Evolutionary conservation across 37 sponge, comb jelly and placozoan species (phyloP), one percentile per base, ranked within the genome.

Genomic region (Amphimedon queenslandica): DNA sequence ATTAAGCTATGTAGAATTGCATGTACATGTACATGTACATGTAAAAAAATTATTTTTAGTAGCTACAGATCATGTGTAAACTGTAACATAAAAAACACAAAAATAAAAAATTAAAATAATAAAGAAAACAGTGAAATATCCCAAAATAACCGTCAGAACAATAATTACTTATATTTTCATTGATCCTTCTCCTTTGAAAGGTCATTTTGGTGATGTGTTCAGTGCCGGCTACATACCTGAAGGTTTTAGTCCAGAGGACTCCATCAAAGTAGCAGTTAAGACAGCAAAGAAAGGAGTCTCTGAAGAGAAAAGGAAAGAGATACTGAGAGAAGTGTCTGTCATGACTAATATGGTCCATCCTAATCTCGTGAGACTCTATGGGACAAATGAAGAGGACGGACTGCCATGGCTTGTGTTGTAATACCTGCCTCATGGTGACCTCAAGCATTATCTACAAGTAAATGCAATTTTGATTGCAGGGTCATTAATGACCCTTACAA

Each of bases 371-470:
- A 57, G 64, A 37, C 32, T 85, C 0, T 67, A 79, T 68, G 79
- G 79, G 29, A 27, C 73, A 3, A 41, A 74, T 38, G 23, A 29
- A 35, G 63, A 85, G 32, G 80, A 68, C 69, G 32, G 37, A 0
- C 29, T 75, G 0, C 76, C 74, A 3, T 74, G 61, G 71, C 63
- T 90, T 33, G 90, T 90, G 35, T 41, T 90, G 68, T 84, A 90
- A 58, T 90, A 76, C 58, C 70, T 90, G 1, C 64, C 60, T 6
- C 23, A 73, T 70, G 90, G 90, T n/a, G 85, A 90, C 43, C 74
- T 90, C 35, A 84, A 75, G 42, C 16, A 67, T 0, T 90, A 76
- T 30, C 63, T 90, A n/a, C n/a, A n/a, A n/a, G n/a, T n/a, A 8
- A 13, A 13, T 47, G n/a, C n/a, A n/a, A n/a, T n/a, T n/a, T n/a